Evolutionary conservation across 2,113 vertebrate species (phyloP).

Genomic region (Sander lucioperca): DNA sequence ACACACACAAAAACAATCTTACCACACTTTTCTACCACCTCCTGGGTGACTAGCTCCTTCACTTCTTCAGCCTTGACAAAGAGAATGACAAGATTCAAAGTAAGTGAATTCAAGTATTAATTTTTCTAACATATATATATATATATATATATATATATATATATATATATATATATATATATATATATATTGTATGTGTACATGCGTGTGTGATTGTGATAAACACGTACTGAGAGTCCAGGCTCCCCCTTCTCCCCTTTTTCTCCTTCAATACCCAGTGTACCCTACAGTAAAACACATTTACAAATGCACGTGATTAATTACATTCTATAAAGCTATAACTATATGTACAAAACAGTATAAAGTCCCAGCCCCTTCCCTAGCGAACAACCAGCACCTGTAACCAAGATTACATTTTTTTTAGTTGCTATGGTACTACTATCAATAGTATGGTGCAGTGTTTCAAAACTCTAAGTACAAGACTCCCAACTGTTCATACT

Average conservation of each 20-base stretch:
- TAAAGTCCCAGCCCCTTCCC: neutral
- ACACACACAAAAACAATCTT: slow-evolving; percentile 64
- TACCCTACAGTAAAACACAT: slow-evolving; percentile 79
- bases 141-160: neutral
- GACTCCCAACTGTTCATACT: too few relatives aligned
- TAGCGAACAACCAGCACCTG: neutral
- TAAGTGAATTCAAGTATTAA: neutral
- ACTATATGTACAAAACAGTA: neutral
- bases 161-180: neutral
- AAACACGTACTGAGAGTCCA: slow-evolving; percentile 82
- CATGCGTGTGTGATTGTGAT: neutral
- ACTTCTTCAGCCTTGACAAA: slow-evolving; percentile 87
- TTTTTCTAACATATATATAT: neutral
- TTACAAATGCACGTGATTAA: neutral
- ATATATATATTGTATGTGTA: neutral
- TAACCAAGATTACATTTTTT: neutral
- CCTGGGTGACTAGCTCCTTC: slow-evolving; percentile 86
- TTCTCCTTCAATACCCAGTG: slow-evolving; percentile 79
- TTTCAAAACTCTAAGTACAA: too few relatives aligned
- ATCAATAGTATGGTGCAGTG: too few relatives aligned
- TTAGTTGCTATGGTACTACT: too few relatives aligned
- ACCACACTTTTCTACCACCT: slow-evolving; percentile 88
- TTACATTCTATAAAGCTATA: neutral
- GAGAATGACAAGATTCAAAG: slow-evolving; percentile 13
- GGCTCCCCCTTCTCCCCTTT: slow-evolving; percentile 91